Base-by-base conservation (phyloP, 2,797 vertebrate species). In the Mus caroli region DNA sequence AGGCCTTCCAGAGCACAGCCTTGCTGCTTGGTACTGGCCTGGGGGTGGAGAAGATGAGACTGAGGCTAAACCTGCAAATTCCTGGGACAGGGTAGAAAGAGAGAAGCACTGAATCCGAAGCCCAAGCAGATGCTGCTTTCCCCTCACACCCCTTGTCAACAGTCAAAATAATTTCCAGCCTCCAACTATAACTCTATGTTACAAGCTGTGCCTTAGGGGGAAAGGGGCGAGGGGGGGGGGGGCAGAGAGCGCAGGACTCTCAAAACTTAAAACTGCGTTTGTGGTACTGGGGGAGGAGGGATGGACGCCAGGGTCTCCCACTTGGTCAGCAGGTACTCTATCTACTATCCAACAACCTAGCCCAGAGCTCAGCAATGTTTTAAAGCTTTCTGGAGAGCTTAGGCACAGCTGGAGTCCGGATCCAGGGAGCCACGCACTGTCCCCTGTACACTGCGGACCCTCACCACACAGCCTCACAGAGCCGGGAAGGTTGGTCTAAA, bases 161-260 rank as follows among this genome's bases (percentile, higher is more conserved):
- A 22, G 0, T 91, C 85, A 78, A 62, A 64, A 37, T 19, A 58
- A 54, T 84, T 50, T 31, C 43, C 56, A 50, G 73, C 31, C 71
- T 54, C 80, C 80, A 62, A 17, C 14, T 5, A 3, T 4, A 26
- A 12, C 26, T 46, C 26, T 73, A 75, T 8, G 12, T 19, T 34
- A 0, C 26, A n/a, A 6, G 40, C 31, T 31, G 11, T 46, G 4
- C 0, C 0, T 37, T 31, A n/a, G 3, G 60, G 52, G 46, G n/a
- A 62, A 71, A 64, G 2, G 22, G 12, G 10, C 1, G 50, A 1
- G 14, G 22, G 4, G 12, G 10, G 1, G 50, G 9, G 14, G 22
- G 4, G 26, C 6, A 6, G 1, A 52, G 50, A 1, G 40, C 54
- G 26, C 4, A 54, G 14, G 34, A 14, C 14, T 43, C 20, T 24